Base-by-base conservation (phyloP, 2,797 vertebrate genomes). In the Acrossocheilus fasciatus region DNA sequence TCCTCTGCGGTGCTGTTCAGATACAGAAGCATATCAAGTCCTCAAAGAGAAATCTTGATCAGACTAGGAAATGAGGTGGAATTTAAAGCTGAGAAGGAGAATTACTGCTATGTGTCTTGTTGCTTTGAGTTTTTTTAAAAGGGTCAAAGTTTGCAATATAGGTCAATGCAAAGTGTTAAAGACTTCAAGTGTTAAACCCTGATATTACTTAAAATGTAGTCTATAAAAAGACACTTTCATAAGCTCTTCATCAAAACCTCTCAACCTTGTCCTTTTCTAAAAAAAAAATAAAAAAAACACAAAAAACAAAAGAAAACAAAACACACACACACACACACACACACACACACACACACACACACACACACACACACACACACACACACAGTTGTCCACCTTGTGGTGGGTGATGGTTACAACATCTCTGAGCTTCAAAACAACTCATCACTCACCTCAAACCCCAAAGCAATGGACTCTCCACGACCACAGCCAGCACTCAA, bases 1-100 rank as follows among this genome's bases (percentile, higher is more conserved):
- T 59, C 34, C 41, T 64, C 70, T 62, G n/a, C 54, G 20, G 66
- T 74, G 20, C 26, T 14, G 14, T 41, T 50, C 47, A 59, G 75
- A 81, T 26, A 50, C 43, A 83, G 52, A 20, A 26, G 76, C 20
- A 79, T 43, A 64, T 82, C 47, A 76, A 68, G 77, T 62, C 52
- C 80, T 89, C 69, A 82, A 87, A 86, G 41, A 83, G 73, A 87
- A 90, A 86, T 86, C 81, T 70, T 39, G 73, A 90, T 87, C 72
- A 83, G 76, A 64, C 36, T 45, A 72, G 80, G 57, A 82, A 75
- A 70, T 59, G 15, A 82, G 59, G 80, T 43, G 12, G 62, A 54
- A 62, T 79, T 62, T 64, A 52, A 79, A 85, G 78, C 26, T 45
- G 20, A 50, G 20, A 78, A 36, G 45, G 59, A 72, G 20, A 52